A percentile compares a stretch with the other conserved stretches of the same genome.
Conservation (phyloP, 2,113 vertebrate species). For the Ochotona princeps region DNA sequence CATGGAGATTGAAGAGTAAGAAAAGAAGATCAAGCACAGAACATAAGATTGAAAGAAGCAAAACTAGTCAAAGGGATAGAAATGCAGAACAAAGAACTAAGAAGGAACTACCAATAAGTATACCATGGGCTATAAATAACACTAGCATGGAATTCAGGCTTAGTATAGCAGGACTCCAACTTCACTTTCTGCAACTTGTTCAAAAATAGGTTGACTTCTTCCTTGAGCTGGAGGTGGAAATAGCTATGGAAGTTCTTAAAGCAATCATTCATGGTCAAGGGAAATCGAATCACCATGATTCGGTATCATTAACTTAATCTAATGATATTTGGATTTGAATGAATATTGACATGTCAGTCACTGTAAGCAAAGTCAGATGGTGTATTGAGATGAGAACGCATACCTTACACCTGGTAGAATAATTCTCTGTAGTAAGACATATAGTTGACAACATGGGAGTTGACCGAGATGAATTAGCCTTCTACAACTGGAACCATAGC, state of each 20-base stretch:
- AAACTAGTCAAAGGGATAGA: background rate
- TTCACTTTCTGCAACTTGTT: conserved; percentile 41
- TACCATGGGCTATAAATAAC: conserved; percentile 19
- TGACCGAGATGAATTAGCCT: conserved; percentile 23
- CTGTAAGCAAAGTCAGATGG: background rate
- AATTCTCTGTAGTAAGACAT: conserved; percentile 28
- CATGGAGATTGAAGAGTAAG: background rate
- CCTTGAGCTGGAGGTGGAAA: background rate
- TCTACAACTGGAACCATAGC: background rate
- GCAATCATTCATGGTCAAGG: background rate
- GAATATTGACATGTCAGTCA: background rate
- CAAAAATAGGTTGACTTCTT: conserved; percentile 18
- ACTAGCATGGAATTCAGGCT: background rate
- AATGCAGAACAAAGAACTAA: background rate
- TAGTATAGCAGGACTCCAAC: background rate
- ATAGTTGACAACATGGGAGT: conserved; percentile 14
- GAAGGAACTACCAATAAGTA: background rate
- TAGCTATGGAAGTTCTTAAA: conserved; percentile 19
- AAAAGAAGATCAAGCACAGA: conserved; percentile 46
- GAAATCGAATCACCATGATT: background rate
- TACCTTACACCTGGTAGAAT: background rate
- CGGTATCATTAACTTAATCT: background rate
- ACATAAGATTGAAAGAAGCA: background rate
- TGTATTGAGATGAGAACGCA: background rate
- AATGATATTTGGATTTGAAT: conserved; percentile 28